Evolutionary conservation across 2,113 vertebrate species (phyloP).

Genomic region (Zingel zingel): DNA sequence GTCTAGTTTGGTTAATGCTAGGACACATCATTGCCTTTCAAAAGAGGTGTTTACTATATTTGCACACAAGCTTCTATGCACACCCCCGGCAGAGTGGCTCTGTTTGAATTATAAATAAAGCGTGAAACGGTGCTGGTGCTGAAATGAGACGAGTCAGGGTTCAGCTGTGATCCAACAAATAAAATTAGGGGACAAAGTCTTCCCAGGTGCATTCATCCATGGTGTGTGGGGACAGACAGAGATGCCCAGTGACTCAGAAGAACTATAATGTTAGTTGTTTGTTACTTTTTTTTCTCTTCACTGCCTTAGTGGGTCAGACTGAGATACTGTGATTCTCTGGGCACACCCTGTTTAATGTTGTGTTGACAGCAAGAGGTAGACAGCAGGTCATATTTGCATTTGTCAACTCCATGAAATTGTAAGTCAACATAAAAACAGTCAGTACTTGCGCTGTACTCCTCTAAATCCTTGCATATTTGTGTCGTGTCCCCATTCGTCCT

Average conservation of each 20-base stretch:
- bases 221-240: constrained; percentile 54
- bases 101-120: constrained; percentile 67
- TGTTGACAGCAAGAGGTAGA: constrained; percentile 55
- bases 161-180: constrained; percentile 69
- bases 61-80: constrained; percentile 39
- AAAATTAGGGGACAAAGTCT: constrained; percentile 60
- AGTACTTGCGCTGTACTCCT: constrained; percentile 9
- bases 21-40: constrained; percentile 38
- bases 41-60: constrained; percentile 54
- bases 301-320: constrained; percentile 48
- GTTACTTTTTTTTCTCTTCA: constrained; percentile 31
- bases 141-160: constrained; percentile 65
- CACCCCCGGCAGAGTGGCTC: constrained; percentile 15
- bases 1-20: constrained; percentile 23
- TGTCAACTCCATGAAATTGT: constrained; percentile 46
- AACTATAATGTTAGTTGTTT: constrained; percentile 48
- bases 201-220: constrained; percentile 52
- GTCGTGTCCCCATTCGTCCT: constrained; percentile 22
- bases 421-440: constrained; percentile 40
- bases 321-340: constrained; percentile 50
- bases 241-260: constrained; percentile 69
- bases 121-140: constrained; percentile 42
- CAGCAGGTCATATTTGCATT: constrained; percentile 56
- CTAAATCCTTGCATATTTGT: constrained; percentile 22
- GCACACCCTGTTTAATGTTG: constrained; percentile 55